phyloP scores from a whole-genome alignment of 1,140 invertebrate genomes.

The Thaumatotibia leucotreta region DNA sequence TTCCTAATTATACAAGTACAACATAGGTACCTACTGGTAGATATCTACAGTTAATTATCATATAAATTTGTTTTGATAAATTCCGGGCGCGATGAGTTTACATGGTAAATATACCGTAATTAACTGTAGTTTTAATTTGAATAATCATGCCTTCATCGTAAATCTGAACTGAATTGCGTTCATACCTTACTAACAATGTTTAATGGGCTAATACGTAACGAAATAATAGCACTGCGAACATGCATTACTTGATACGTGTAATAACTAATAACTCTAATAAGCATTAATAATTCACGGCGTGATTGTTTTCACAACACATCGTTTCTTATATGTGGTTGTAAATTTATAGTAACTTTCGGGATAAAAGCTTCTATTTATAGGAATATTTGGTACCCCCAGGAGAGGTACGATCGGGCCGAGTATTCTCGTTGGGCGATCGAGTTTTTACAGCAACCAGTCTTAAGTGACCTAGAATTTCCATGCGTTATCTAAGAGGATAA shows the following conservation, averaged over 20 bases:
- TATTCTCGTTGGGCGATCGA: background rate
- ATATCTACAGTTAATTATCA: too few relatives aligned
- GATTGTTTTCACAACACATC: conserved; percentile 16
- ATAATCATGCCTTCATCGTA: too few relatives aligned
- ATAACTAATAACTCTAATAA: too few relatives aligned
- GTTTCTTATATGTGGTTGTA: conserved; percentile 16
- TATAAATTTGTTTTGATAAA: too few relatives aligned
- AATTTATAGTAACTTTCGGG: conserved; percentile 26
- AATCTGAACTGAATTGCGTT: background rate
- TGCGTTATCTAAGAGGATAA: background rate
- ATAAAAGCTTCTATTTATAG: conserved; percentile 34
- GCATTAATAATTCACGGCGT: background rate
- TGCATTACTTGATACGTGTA: background rate
- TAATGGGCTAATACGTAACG: too few relatives aligned
- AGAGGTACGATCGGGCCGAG: background rate
- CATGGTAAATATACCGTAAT: too few relatives aligned
- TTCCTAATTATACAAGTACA: too few relatives aligned
- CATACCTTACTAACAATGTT: background rate
- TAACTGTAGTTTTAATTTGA: too few relatives aligned
- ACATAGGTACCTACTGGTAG: too few relatives aligned
- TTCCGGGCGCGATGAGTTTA: too few relatives aligned
- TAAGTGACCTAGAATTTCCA: background rate
- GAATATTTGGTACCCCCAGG: conserved; percentile 10
- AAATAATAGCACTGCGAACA: background rate
- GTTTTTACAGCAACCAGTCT: background rate